Conservation (phyloP, 2,113 vertebrate species). For the Lepisosteus osseus region DNA sequence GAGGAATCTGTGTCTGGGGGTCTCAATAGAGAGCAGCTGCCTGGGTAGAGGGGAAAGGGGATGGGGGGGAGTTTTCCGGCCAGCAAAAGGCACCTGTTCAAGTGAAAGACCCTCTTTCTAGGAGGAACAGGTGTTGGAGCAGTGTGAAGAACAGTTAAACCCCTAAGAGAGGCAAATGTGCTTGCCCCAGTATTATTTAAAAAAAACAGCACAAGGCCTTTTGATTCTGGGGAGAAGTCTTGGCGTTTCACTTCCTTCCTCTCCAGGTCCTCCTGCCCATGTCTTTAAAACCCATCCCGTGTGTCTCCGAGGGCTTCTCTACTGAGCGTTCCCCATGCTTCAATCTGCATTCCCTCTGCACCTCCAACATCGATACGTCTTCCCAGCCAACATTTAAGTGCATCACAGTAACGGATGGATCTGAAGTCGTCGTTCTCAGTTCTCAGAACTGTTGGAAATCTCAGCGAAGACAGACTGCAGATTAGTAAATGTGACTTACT, state of each 20-base stretch:
- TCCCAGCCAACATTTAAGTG: slow-evolving; percentile 44
- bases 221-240: slow-evolving; percentile 17
- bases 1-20: slow-evolving; percentile 47
- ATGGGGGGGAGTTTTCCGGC: slow-evolving; percentile 19
- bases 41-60: slow-evolving; percentile 24
- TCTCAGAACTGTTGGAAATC: slow-evolving; percentile 44
- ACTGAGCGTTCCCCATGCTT: slow-evolving; percentile 33
- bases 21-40: slow-evolving; percentile 60
- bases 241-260: slow-evolving; percentile 19
- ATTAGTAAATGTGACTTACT: slow-evolving; percentile 37
- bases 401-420: slow-evolving; percentile 41
- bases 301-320: slow-evolving; percentile 39
- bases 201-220: slow-evolving; percentile 27
- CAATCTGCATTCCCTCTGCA: slow-evolving; percentile 17
- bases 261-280: slow-evolving; percentile 10
- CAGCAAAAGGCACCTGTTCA: slow-evolving; percentile 60
- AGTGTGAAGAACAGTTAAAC: slow-evolving; percentile 45
- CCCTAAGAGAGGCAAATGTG: slow-evolving; percentile 35
- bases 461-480: slow-evolving; percentile 14
- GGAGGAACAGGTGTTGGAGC: slow-evolving; percentile 61
- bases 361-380: not conserved
- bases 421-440: slow-evolving; percentile 19
- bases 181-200: slow-evolving; percentile 38
- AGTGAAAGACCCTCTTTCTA: slow-evolving; percentile 67
- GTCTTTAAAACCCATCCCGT: slow-evolving; percentile 18